Conservation (phyloP, 2,113 vertebrate species). For the Rhadina sibilatrix region DNA sequence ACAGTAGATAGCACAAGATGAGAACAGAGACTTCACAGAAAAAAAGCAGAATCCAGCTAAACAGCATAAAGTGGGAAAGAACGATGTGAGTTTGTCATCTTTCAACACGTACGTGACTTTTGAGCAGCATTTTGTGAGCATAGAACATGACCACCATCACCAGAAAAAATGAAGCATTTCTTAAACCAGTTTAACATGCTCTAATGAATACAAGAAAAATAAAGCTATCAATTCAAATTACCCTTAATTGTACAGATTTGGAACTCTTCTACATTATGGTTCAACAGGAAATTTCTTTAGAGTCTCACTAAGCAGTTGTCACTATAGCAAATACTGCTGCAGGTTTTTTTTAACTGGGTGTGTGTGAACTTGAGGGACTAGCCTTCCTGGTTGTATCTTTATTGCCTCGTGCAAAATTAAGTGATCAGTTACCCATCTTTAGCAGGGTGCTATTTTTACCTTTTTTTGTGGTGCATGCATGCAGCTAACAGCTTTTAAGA, state of each 20-base stretch:
- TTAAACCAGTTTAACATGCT: background rate
- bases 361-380: background rate
- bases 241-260: background rate
- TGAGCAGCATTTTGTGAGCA: background rate
- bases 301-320: background rate
- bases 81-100: background rate
- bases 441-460: background rate
- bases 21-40: background rate
- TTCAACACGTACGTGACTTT: accelerated
- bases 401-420: background rate
- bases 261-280: background rate
- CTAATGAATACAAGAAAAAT: background rate
- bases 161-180: background rate
- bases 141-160: background rate
- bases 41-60: background rate
- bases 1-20: background rate
- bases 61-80: background rate
- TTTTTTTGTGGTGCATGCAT: background rate
- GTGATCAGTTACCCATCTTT: background rate
- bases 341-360: background rate
- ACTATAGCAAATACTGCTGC: background rate
- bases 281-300: background rate
- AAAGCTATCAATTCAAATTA: background rate
- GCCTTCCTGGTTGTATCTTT: background rate
- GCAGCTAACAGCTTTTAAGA: background rate